Base-by-base conservation (phyloP, 1,140 invertebrate genomes). In the Grapholita molesta region DNA sequence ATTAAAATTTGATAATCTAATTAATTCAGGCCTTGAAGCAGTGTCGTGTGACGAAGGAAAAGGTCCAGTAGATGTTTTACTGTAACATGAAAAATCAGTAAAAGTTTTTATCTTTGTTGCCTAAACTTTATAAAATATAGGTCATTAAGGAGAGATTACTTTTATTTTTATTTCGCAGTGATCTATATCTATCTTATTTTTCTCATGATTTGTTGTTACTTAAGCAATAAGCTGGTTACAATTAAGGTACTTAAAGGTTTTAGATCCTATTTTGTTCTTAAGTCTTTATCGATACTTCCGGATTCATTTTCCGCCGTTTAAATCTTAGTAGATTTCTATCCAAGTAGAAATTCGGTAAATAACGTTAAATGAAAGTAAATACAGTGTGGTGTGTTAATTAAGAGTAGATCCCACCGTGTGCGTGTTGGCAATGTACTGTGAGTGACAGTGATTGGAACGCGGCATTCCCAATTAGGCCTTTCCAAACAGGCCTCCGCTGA, bases 401-500 rank as follows among this genome's bases (percentile, higher is more conserved):
- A 61, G 55, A 61, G 55, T 61, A 61, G 32, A 61, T 28, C 28
- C 55, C 55, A 30, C 12, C 25, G 28, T 61, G 53, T 30, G 23
- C 24, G 53, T 57, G 55, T 61, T 15, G 28, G 24, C 55, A 30
- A 30, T n/a, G 55, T 61, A 61, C 24, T 61, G 55, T 61, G 55
- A 61, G 55, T 28, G 55, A 61, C 55, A 61, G 55, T 61, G 55
- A 61, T 61, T 61, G 55, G 55, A 61, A 21, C 33, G 64, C 12
- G 64, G 64, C 64, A 21, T 65, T 42, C 18, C 64, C 64, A 65
- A 65, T 65, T 65, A 65, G 64, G 64, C 35, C 64, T 65, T 65
- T 65, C 30, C 64, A 65, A 65, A 35, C 64, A 65, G 64, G 35
- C 38, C 32, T 65, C 64, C 18, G 35, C 64, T 32, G 30, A 65